phyloP scores from a whole-genome alignment of 2,888 invertebrate species.

The Apamea monoglypha region DNA sequence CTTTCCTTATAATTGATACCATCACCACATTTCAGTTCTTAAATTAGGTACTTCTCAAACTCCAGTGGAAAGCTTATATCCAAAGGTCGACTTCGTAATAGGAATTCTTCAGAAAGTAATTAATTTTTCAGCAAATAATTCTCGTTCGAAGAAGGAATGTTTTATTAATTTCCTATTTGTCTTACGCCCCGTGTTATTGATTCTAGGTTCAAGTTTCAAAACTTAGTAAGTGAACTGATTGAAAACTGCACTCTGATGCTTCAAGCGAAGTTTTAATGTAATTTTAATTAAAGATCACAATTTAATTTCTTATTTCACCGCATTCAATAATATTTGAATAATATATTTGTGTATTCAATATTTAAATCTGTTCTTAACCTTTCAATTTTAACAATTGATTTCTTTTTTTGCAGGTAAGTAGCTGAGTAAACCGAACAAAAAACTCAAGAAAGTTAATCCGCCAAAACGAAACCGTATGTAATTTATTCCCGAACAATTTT shows the following conservation, averaged over 20 bases:
- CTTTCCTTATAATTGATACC: slow-evolving; percentile 30
- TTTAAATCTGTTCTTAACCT: slow-evolving; percentile 1
- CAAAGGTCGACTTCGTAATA: slow-evolving; percentile 68
- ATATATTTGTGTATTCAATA: neutral
- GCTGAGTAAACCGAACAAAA: slow-evolving; percentile 55
- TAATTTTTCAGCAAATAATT: slow-evolving; percentile 81
- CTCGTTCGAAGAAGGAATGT: slow-evolving; percentile 70
- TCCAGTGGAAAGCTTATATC: slow-evolving; percentile 58
- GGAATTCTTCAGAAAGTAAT: slow-evolving; percentile 79
- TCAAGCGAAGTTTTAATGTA: slow-evolving; percentile 7
- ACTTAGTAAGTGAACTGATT: slow-evolving; percentile 34
- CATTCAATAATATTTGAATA: neutral
- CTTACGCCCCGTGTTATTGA: slow-evolving; percentile 64
- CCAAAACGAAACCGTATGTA: slow-evolving; percentile 67
- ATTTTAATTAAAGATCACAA: slow-evolving; percentile 1
- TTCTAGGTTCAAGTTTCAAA: slow-evolving; percentile 42
- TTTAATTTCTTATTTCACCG: neutral
- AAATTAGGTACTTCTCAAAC: slow-evolving; percentile 60
- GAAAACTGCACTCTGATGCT: slow-evolving; percentile 31
- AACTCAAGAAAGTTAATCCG: slow-evolving; percentile 47
- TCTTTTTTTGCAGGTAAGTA: slow-evolving; percentile 83
- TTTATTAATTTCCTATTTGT: slow-evolving; percentile 78
- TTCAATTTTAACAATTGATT: slow-evolving; percentile 45
- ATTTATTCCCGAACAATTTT: slow-evolving; percentile 59
- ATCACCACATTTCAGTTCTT: slow-evolving; percentile 31